Evolutionary conservation across 2,113 vertebrate species (phyloP), one percentile per base, ranked within the genome.

Genomic region (Cynoglossus semilaevis): DNA sequence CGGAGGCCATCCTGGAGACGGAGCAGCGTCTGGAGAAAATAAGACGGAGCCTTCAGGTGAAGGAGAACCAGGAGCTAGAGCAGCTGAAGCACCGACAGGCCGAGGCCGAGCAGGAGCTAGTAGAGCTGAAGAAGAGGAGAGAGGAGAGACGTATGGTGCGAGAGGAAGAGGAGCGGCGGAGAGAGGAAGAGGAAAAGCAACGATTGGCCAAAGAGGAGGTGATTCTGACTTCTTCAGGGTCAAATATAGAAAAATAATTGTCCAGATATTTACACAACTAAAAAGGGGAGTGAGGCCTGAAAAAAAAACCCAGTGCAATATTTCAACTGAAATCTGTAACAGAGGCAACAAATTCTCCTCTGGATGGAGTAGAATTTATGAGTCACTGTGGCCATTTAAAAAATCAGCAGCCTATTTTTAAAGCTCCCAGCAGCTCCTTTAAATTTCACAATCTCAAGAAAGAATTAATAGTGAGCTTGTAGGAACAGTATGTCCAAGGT

Each of bases 1-100:
- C 79, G 0, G 1, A 70, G 5, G 58, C 65, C 0, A 77, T 86
- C 67, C 72, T 67, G 46, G 92, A 90, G 72, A 84, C 88, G 0
- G 57, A 91, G 66, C 86, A 69, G 75, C 85, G 83, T 47, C 74
- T 94, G 75, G 90, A 93, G 84, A 92, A 89, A 72, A 82, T 94
- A 15, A 71, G 76, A 6, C 76, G 88, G 19, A 61, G 84, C 46
- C 87, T 70, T 16, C 86, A 88, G 50, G 75, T 43, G 0, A 91
- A 92, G 72, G 88, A 90, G 70, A 87, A 66, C 68, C 88, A 80
- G 64, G 89, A 89, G 46, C 81, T 88, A 51, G 89, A 92, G 57
- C 85, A 77, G 54, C 70, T 84, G 10, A 62, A 49, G 2, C 76
- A 74, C 1, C 63, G 77, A 4, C 84, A 90, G 51, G 71, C 18